phyloP scores from a whole-genome alignment of 2,888 invertebrate genomes.

The Drosophila quinaria region DNA sequence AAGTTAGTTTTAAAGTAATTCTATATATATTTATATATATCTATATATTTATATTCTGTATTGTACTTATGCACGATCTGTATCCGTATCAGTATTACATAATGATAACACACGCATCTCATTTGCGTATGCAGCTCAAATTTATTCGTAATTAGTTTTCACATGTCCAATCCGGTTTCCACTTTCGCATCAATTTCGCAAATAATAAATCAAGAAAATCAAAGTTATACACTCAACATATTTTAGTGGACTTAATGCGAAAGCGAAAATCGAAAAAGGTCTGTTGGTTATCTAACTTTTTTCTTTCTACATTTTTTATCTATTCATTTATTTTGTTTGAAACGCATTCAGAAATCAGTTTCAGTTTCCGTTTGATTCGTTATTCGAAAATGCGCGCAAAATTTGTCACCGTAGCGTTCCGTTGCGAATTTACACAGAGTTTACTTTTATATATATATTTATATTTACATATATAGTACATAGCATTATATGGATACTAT shows the following conservation, averaged over 20 bases:
- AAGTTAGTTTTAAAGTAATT: conserved; percentile 60
- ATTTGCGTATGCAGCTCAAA: conserved; percentile 30
- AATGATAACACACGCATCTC: conserved; percentile 46
- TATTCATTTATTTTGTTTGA: conserved; percentile 53
- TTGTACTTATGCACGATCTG: conserved; percentile 65
- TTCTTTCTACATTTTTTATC: conserved; percentile 30
- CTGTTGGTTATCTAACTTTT: conserved; percentile 21
- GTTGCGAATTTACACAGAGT: conserved; percentile 71
- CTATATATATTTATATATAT: conserved; percentile 39
- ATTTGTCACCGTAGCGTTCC: conserved; percentile 78
- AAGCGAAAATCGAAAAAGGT: conserved; percentile 8
- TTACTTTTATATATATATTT: conserved; percentile 11
- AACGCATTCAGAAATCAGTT: conserved; percentile 77
- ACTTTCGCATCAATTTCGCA: conserved; percentile 19
- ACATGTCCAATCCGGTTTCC: conserved; percentile 4
- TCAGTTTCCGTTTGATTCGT: conserved; percentile 65
- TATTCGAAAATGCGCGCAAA: conserved; percentile 75
- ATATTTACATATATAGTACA: conserved; percentile 36
- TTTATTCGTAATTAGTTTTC: conserved; percentile 56
- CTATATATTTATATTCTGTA: conserved; percentile 29
- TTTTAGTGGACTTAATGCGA: conserved; percentile 4
- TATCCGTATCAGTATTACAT: conserved; percentile 40
- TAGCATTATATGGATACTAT: conserved; percentile 9
- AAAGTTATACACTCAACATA: not conserved
- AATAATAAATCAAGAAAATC: not conserved